Conservation (phyloP, 2,888 invertebrate species). For the Pterostichus madidus region DNA sequence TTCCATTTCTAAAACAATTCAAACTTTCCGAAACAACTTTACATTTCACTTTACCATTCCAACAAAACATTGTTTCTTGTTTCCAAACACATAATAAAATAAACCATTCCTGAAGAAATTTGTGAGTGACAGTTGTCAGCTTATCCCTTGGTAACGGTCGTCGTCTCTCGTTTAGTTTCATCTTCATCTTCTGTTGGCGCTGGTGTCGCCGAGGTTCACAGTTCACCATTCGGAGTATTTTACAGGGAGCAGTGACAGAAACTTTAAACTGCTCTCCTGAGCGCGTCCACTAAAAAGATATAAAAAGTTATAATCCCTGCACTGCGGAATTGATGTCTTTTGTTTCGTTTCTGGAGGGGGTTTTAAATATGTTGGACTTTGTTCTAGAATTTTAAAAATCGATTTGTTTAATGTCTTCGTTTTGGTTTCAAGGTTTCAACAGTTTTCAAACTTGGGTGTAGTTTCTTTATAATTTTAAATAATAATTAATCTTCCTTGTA, state of each 20-base stretch:
- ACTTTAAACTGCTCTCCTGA: neutral
- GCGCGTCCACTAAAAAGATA: constrained; percentile 6
- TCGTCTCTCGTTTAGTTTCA: constrained; percentile 3
- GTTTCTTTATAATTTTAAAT: too few relatives aligned
- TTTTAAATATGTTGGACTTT: neutral
- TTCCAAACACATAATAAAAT: constrained; percentile 38
- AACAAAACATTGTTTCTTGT: constrained; percentile 1
- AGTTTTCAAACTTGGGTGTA: too few relatives aligned
- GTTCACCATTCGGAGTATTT: too few relatives aligned
- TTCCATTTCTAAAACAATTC: constrained; percentile 15
- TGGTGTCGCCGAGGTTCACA: too few relatives aligned
- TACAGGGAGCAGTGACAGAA: neutral
- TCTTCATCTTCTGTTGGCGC: neutral
- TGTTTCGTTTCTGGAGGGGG: neutral
- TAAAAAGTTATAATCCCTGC: constrained; percentile 9
- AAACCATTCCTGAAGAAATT: neutral
- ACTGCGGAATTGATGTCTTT: constrained; percentile 2
- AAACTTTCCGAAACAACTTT: constrained; percentile 31
- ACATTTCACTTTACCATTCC: neutral
- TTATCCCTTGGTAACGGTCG: neutral
- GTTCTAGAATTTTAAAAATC: neutral
- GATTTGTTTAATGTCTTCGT: neutral
- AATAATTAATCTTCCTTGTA: too few relatives aligned
- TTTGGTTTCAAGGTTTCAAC: too few relatives aligned
- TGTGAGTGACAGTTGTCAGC: constrained; percentile 36